Evolutionary conservation across 2,888 invertebrate genomes (phyloP).

Genomic region (Strigamia transsilvanica): DNA sequence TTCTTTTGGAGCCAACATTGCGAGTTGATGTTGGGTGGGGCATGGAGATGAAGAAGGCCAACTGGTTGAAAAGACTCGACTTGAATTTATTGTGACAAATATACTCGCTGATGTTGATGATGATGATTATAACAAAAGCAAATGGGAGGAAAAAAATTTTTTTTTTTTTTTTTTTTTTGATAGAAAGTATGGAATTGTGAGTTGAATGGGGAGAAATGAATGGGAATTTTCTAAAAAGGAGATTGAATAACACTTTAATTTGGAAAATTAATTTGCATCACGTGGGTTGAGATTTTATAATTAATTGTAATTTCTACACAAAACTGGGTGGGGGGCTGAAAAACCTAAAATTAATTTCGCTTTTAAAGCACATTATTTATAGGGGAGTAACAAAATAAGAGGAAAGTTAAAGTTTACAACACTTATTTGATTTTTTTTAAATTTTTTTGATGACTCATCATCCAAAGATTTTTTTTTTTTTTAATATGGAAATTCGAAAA

Average conservation of each 20-base stretch:
- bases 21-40: slow-evolving; percentile 26
- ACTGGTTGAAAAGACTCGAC: slow-evolving; percentile 11
- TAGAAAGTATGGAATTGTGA: background rate
- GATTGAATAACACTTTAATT: slow-evolving; percentile 26
- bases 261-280: slow-evolving; percentile 20
- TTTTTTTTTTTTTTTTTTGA: background rate
- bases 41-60: background rate
- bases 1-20: slow-evolving; percentile 25
- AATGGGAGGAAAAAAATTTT: background rate
- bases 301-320: background rate
- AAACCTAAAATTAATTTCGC: background rate
- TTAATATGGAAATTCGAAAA: background rate
- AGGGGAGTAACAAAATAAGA: no score
- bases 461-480: background rate
- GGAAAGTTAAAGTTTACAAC: no score
- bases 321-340: background rate
- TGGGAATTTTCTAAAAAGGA: background rate
- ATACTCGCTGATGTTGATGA: slow-evolving; percentile 10
- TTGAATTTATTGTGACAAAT: slow-evolving; percentile 19
- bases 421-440: background rate
- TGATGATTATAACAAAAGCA: slow-evolving; percentile 24
- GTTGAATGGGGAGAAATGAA: slow-evolving; percentile 26
- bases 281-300: slow-evolving; percentile 15
- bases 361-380: no score
- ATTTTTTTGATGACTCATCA: slow-evolving; percentile 1